phyloP scores from a whole-genome alignment of 2,888 invertebrate genomes.

The Xylophagus ater region DNA sequence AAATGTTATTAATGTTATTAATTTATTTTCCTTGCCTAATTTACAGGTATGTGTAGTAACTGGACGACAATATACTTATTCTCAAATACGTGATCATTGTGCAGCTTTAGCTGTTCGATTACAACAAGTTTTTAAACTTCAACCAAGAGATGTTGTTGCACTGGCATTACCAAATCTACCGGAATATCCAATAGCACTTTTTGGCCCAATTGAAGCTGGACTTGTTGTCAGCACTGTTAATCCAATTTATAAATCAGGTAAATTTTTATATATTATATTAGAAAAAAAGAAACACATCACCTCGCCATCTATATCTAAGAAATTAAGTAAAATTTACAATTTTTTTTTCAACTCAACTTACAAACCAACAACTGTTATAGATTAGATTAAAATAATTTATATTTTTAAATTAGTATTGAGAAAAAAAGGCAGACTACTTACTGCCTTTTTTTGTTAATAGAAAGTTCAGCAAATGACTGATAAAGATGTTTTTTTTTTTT shows the following conservation, averaged over 20 bases:
- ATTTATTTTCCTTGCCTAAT: slow-evolving; percentile 5
- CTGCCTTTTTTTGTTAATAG: no score
- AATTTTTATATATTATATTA: no score
- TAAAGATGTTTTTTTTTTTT: no score
- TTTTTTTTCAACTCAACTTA: no score
- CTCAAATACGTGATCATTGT: slow-evolving; percentile 51
- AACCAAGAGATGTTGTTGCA: slow-evolving; percentile 55
- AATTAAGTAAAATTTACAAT: no score
- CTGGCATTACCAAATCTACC: slow-evolving; percentile 65
- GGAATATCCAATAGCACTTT: slow-evolving; percentile 54
- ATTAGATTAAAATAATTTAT: no score
- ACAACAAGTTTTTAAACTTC: slow-evolving; percentile 51
- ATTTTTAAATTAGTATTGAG: no score
- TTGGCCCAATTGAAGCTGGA: slow-evolving; percentile 60
- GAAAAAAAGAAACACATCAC: no score
- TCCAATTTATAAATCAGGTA: slow-evolving; percentile 58
- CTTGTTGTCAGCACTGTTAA: slow-evolving; percentile 60
- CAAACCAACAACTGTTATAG: no score
- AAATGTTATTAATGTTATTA: not conserved
- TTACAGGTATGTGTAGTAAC: slow-evolving; percentile 59
- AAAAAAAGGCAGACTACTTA: no score
- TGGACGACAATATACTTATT: slow-evolving; percentile 61
- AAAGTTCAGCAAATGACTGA: no score
- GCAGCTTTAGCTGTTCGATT: slow-evolving; percentile 55
- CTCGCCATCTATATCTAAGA: no score